A percentile compares a stretch with the other conserved stretches of the same genome.
These are phyloP conservation scores for Ricordea florida DNA, from an alignment of 92 coral and sea anemone species.

Conservation along the genomic window DNA sequence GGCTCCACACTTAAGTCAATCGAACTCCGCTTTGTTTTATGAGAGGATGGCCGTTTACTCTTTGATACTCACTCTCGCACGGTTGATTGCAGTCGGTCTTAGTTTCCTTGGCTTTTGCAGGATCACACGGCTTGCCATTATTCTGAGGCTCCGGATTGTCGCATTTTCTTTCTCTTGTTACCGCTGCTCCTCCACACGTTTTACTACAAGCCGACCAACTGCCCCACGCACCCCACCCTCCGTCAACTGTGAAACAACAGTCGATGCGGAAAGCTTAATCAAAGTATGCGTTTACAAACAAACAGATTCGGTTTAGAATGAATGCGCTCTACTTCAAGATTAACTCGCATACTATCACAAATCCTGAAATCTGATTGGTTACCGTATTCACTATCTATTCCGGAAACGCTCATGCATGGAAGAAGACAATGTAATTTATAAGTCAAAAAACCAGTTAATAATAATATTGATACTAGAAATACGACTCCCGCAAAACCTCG, in stretches of 20 bases:
- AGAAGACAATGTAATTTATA: no score
- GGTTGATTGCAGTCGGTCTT: constrained; percentile 79
- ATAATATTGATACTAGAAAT: no score
- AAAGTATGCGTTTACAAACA: neutral
- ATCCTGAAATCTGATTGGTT: no score
- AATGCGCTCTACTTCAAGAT: neutral
- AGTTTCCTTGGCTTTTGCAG: constrained; percentile 56
- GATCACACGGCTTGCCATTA: constrained; percentile 63
- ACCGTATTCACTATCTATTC: no score
- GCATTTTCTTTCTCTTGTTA: constrained; percentile 70
- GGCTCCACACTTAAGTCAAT: no score
- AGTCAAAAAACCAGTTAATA: no score
- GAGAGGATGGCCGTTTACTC: neutral
- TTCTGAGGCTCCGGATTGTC: constrained; percentile 68
- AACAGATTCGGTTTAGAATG: no score
- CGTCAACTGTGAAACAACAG: constrained; percentile 55
- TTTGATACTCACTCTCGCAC: constrained; percentile 68
- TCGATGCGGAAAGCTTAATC: no score
- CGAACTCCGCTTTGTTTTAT: no score
- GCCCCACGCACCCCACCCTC: constrained; percentile 88
- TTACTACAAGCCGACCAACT: constrained; percentile 78
- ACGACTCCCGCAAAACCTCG: no score
- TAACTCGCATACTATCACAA: no score
- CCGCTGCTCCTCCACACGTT: constrained; percentile 78
- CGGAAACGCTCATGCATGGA: no score